Evolutionary conservation across 2,888 invertebrate genomes (phyloP).

Genomic region (Lasioglossum oenotherae): DNA sequence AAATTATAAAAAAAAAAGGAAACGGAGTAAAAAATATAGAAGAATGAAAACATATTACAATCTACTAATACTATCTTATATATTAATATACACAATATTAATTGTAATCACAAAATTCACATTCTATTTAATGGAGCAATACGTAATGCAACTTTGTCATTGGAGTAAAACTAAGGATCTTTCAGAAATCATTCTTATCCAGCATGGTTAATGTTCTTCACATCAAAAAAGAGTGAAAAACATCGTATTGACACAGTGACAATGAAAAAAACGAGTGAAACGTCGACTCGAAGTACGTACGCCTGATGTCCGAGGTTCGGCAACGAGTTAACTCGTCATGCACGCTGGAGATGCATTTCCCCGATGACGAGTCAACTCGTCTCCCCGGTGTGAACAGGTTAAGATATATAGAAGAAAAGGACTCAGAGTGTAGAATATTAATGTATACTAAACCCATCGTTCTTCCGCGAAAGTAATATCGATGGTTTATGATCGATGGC

Average conservation of each 20-base stretch:
- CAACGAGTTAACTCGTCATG: not conserved
- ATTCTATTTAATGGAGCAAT: not conserved
- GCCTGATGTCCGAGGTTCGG: not conserved
- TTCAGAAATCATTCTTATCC: not conserved
- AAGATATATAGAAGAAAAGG: not conserved
- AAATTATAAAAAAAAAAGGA: not conserved
- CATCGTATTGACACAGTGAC: not conserved
- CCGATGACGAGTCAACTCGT: not conserved
- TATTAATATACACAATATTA: not conserved
- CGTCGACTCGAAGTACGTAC: not conserved
- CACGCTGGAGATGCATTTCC: not conserved
- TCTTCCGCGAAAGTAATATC: not conserved
- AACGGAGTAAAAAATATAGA: not conserved
- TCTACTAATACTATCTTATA: too few relatives aligned
- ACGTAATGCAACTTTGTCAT: not conserved
- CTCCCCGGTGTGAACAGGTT: not conserved
- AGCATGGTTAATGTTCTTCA: not conserved
- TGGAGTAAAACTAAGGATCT: not conserved
- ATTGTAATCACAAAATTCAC: not conserved
- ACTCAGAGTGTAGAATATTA: not conserved
- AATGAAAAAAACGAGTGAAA: not conserved
- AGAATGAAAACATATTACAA: not conserved
- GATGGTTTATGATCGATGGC: conserved; percentile 7
- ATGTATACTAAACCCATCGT: not conserved
- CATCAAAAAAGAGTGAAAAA: not conserved